Conservation (phyloP, 2,888 invertebrate genomes). For the Aporophyla lueneburgensis region DNA sequence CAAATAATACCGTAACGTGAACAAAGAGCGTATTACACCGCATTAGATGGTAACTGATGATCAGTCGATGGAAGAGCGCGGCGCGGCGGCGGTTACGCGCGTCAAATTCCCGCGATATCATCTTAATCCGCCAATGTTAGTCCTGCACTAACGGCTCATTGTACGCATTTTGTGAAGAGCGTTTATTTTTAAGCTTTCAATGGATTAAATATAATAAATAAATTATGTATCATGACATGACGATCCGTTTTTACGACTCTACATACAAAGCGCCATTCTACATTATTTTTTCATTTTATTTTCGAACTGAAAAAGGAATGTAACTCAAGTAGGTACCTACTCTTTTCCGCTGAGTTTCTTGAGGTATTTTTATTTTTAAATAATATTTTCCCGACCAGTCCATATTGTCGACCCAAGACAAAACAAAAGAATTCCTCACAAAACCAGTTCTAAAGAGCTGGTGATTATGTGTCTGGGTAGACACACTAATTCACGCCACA, state of each 20-base stretch:
- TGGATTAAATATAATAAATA: slow-evolving; percentile 22
- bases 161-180: slow-evolving; percentile 63
- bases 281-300: background rate
- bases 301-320: background rate
- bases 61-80: slow-evolving; percentile 69
- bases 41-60: slow-evolving; percentile 84
- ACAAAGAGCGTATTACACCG: slow-evolving; percentile 84
- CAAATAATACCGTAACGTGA: slow-evolving; percentile 60
- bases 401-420: background rate
- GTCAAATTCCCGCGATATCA: slow-evolving; percentile 84
- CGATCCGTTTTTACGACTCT: background rate
- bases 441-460: background rate
- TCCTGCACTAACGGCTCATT: slow-evolving; percentile 70
- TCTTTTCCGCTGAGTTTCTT: background rate
- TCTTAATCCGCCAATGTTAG: slow-evolving; percentile 84
- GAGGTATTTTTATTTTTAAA: background rate
- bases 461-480: background rate
- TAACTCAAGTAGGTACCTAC: background rate
- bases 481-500: slow-evolving; percentile 17
- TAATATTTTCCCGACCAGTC: background rate
- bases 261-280: background rate
- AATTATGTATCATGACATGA: background rate
- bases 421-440: slow-evolving; percentile 4
- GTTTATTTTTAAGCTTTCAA: slow-evolving; percentile 55
- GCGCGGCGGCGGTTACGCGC: slow-evolving; percentile 74